Base-by-base conservation (phyloP, 2,888 invertebrate genomes). In the Drepanosiphum platanoidis region DNA sequence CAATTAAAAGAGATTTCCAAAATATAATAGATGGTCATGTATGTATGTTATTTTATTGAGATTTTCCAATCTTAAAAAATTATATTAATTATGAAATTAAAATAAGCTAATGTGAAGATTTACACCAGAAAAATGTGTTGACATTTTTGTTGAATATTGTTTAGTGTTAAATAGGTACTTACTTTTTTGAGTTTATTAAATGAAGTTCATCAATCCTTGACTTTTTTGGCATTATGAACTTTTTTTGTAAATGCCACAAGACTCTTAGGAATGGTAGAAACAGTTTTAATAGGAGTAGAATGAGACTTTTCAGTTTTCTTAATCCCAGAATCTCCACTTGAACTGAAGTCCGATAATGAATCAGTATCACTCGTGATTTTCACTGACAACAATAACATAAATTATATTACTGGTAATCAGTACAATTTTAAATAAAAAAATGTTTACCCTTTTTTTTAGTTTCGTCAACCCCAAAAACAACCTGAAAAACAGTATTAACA, bases 321-420 rank as follows among this genome's bases (percentile, higher is more conserved):
- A n/a, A n/a, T n/a, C n/a, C n/a, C n/a, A n/a, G n/a, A n/a, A n/a
- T n/a, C n/a, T n/a, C n/a, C n/a, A n/a, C n/a, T n/a, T n/a, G n/a
- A n/a, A 88, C 91, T 91, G 89, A 91, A 91, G 75, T 91, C 91
- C 86, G 94, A 95, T 89, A 95, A 95, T 22, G 96, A 96, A 91
- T 96, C 96, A 70, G 95, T 95, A 90, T 96, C 96, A 90, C 96
- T 96, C 89, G 95, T 94, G 88, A 94, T 92, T 89, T 95, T 95
- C 91, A 93, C 94, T 95, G 89, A 86, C 91, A 87, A 72, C 27
- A 46, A 61, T 32, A 22, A 52, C 5, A 83, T 58, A 77, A 87
- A 61, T n/a, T 42, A 87, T 77, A 87, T 86, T 86, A 87, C 86
- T 52, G 4, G 4, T 32, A 42, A 34, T n/a, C 81, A 86, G 84